Percentiles rank a stretch among this genome's conserved stretches.
These are phyloP conservation scores for Peromyscus eremicus DNA, from an alignment of 2,797 vertebrate genomes.

Conservation along the genomic window DNA sequence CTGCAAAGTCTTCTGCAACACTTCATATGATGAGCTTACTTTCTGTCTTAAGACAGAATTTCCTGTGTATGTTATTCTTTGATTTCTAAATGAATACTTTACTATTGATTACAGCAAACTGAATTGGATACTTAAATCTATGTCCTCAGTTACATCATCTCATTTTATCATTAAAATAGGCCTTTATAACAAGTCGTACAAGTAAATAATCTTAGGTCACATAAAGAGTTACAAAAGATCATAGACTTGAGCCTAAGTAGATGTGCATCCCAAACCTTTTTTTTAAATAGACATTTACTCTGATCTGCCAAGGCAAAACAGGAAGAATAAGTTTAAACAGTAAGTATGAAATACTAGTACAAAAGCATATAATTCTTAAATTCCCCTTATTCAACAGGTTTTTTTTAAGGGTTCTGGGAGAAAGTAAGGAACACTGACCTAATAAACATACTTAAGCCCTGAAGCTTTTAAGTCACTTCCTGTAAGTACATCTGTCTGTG, in stretches of 20 bases:
- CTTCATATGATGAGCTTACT: background rate
- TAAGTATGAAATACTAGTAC: slow-evolving; percentile 13
- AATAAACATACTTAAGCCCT: background rate
- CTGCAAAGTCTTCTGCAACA: background rate
- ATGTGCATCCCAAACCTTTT: background rate
- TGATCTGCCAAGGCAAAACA: background rate
- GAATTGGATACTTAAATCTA: background rate
- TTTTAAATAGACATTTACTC: background rate
- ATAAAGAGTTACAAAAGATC: background rate
- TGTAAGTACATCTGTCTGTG: background rate
- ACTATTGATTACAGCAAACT: background rate
- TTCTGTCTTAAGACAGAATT: slow-evolving; percentile 39
- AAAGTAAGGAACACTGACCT: background rate
- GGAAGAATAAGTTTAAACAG: background rate
- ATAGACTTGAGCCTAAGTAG: background rate
- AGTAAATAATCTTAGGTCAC: background rate
- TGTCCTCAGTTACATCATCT: background rate
- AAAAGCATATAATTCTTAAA: background rate
- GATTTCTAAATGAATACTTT: slow-evolving; percentile 19
- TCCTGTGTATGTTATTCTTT: background rate
- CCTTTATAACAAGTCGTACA: slow-evolving; percentile 3
- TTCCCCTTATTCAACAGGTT: background rate
- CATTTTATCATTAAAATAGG: slow-evolving; percentile 24
- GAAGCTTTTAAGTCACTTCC: background rate
- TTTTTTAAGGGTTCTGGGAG: background rate